Base-by-base conservation (phyloP, 2,113 vertebrate genomes). In the Recurvirostra avosetta region DNA sequence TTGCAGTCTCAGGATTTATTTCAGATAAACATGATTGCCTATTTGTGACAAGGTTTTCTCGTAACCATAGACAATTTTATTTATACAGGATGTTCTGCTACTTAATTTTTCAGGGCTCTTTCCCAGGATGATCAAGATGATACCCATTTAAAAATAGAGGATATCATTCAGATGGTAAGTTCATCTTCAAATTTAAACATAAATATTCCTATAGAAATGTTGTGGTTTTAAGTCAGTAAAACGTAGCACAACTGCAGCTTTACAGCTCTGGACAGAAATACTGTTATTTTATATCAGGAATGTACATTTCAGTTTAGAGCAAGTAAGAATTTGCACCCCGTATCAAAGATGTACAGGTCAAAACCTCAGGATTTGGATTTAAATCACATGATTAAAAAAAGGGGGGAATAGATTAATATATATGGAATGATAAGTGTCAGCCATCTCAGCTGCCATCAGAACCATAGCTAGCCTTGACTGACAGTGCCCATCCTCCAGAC, bases 101-200 rank as follows among this genome's bases (percentile, higher is more conserved):
- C 73, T 75, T 84, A 49, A 59, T 83, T 94, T 98, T 96, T 90
- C 96, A 99, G 99, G 94, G 98, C 98, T 67, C 99, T 99, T 97
- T 99, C 99, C 97, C 99, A 99, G 94, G 99, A 99, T 70, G 99
- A 99, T 94, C 99, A 99, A 94, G 99, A 99, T 30, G 99, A 99
- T 72, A 98, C 98, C 50, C 99, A 99, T 93, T 97, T 99, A 92
- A 99, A 98, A 96, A 99, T 99, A 96, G 99, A 99, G 90, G 99
- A 99, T 92, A 99, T 99, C 38, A 96, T 99, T 94, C 99, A 99
- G 94, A 98, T 99, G 99, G 99, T 99, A 94, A 99, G 98, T 98
- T 93, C 38, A 61, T 47, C 56, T 67, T 34, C 14, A 47, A 23
- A 86, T 62, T 50, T 71, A 55, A 63, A 38, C 13, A 26, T 80